Base-by-base conservation (phyloP, 2,113 vertebrate species). In the Gobio gobio region DNA sequence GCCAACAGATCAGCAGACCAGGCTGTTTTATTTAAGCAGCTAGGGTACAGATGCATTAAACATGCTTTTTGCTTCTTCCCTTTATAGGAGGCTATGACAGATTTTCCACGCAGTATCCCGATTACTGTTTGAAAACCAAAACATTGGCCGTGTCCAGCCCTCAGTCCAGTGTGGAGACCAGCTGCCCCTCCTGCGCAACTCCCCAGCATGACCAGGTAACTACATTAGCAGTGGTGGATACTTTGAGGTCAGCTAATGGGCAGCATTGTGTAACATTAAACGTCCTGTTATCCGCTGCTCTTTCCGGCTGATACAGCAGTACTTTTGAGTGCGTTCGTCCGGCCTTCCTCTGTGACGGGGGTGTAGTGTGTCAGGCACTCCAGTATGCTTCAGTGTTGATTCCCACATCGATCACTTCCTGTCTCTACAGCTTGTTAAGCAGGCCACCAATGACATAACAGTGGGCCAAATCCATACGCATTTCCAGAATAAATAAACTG, bases 161-260 rank as follows among this genome's bases (percentile, higher is more conserved):
- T 93, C 91, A 96, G 95, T 86, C 93, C 91, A 91, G 94, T 90
- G 8, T 96, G 1, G 96, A 96, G 92, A 95, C 96, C 2, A 92
- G 95, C 45, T 99, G 97, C 91, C 96, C 95, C 66, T 98, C 97
- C n/a, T 99, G 97, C 87, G 96, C 96, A 29, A 99, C 97, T 8
- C 98, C 97, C 0, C 96, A 98, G 45, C 96, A 97, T 5, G 97
- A 99, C 85, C 97, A 99, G 97, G 98, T 99, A 90, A 89, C 40
- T 63, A 49, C 68, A 84, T 83, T 68, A 83, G 22, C 56, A 14
- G 33, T 80, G 54, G 29, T 47, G 66, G 47, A 26, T 74, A 49
- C 40, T 73, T 29, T 66, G 61, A 82, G 78, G 82, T 51, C 70
- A 78, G 54, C 29, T 85, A 78, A 86, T 85, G 70, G 73, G 22